phyloP scores from a whole-genome alignment of 35 echinoderm and acorn worm species.

The Lytechinus variegatus region DNA sequence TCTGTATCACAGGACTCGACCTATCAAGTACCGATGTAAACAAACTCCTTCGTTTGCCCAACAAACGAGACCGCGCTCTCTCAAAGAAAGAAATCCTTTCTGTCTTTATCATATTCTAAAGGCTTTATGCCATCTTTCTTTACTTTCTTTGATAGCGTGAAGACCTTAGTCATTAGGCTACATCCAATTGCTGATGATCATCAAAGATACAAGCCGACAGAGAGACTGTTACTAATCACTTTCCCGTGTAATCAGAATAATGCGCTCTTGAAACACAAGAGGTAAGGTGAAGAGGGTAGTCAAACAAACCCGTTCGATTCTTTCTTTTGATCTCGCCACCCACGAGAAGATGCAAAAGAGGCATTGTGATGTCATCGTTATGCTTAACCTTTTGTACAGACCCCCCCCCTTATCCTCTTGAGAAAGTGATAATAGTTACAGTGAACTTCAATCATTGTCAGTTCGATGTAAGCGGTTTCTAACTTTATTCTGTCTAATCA shows the following conservation, averaged over 20 bases:
- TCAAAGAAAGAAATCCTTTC: not conserved
- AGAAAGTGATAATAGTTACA: not conserved
- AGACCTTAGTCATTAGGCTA: slow-evolving; percentile 8
- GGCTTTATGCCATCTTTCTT: not conserved
- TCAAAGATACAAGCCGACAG: not conserved
- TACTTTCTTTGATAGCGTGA: not conserved
- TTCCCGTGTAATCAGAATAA: slow-evolving; percentile 24
- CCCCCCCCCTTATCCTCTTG: not conserved
- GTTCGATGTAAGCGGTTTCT: too few relatives aligned
- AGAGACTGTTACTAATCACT: not conserved
- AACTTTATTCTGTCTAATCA: too few relatives aligned
- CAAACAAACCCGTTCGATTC: not conserved
- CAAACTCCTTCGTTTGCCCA: not conserved
- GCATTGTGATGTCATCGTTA: not conserved
- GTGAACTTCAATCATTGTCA: not conserved
- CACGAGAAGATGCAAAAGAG: not conserved
- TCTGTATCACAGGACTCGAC: not conserved
- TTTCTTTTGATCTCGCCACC: not conserved
- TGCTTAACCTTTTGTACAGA: not conserved
- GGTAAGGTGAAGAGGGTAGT: not conserved
- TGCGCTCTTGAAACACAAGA: slow-evolving; percentile 21
- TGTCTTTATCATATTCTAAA: not conserved
- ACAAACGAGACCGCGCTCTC: not conserved
- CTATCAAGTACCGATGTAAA: slow-evolving; percentile 29
- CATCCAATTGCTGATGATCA: not conserved